Percentiles rank a stretch among this genome's conserved stretches.
phyloP scores from a whole-genome alignment of 2,113 vertebrate species.

The Rhizomys pruinosus region DNA sequence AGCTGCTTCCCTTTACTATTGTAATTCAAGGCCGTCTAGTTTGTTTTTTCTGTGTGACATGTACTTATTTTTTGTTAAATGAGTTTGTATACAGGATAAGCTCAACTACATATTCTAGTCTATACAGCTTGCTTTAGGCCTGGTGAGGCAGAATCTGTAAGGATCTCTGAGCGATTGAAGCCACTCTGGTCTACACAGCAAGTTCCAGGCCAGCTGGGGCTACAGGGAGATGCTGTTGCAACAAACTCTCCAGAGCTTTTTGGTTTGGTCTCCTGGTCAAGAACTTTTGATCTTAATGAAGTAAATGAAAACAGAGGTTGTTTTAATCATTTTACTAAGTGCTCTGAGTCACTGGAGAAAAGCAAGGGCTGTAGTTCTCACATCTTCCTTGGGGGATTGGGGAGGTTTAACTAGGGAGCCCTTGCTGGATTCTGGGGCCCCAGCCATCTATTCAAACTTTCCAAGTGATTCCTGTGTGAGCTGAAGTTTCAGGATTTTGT shows the following conservation, averaged over 20 bases:
- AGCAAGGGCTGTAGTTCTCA: neutral
- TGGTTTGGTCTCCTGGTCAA: neutral
- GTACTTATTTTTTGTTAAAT: neutral
- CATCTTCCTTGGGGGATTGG: neutral
- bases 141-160: neutral
- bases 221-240: too few species aligned
- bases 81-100: neutral
- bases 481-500: neutral
- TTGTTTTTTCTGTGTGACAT: neutral
- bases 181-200: too few species aligned
- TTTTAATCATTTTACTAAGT: neutral
- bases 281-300: constrained; percentile 38
- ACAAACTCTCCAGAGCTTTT: constrained; percentile 9
- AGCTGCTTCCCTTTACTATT: neutral
- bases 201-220: too few species aligned
- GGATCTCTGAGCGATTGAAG: neutral
- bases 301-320: neutral
- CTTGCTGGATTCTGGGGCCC: neutral
- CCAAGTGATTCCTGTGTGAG: neutral
- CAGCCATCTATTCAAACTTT: neutral
- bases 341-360: neutral
- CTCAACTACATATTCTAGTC: neutral
- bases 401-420: neutral
- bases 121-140: neutral
- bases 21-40: neutral